Percentiles rank a stretch among this genome's conserved stretches.
Evolutionary conservation across 2,113 vertebrate genomes (phyloP).

Genomic region (Platichthys stellatus): DNA sequence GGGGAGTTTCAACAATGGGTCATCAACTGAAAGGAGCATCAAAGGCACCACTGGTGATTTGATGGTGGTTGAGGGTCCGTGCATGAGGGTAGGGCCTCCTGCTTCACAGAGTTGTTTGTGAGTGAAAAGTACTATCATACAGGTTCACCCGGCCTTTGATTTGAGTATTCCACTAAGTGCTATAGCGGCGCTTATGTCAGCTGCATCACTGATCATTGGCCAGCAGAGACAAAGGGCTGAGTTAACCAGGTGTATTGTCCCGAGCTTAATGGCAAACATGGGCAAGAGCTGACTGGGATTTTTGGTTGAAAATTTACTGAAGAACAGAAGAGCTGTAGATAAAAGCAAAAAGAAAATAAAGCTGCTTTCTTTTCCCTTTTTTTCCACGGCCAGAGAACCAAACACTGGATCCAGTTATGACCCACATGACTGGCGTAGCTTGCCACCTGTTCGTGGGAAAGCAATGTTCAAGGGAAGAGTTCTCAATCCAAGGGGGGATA

Average conservation of each 20-base stretch:
- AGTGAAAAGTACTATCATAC: constrained; percentile 55
- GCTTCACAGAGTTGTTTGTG: constrained; percentile 53
- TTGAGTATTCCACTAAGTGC: constrained; percentile 48
- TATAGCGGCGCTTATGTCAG: constrained; percentile 63
- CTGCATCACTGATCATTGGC: constrained; percentile 52
- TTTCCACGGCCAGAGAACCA: constrained; percentile 19
- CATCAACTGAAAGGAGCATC: constrained; percentile 68
- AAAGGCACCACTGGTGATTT: constrained; percentile 65
- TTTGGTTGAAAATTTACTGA: constrained; percentile 54
- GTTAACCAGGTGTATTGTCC: constrained; percentile 63
- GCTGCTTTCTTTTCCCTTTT: constrained; percentile 11
- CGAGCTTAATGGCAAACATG: constrained; percentile 50
- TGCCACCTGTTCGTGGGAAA: constrained; percentile 63
- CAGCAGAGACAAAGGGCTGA: constrained; percentile 43
- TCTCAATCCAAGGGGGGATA: constrained; percentile 51
- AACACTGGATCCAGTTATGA: constrained; percentile 8
- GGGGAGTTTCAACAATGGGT: constrained; percentile 54
- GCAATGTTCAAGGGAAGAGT: constrained; percentile 53
- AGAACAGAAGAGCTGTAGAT: constrained; percentile 44
- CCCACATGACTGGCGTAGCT: constrained; percentile 19
- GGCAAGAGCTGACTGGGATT: constrained; percentile 37
- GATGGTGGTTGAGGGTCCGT: constrained; percentile 63
- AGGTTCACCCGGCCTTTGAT: constrained; percentile 62
- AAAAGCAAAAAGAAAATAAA: constrained; percentile 40
- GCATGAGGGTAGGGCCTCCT: constrained; percentile 73